Percentiles rank a stretch among this genome's conserved stretches.
Conservation (phyloP, 2,113 vertebrate genomes). For the Hoplias malabaricus region DNA sequence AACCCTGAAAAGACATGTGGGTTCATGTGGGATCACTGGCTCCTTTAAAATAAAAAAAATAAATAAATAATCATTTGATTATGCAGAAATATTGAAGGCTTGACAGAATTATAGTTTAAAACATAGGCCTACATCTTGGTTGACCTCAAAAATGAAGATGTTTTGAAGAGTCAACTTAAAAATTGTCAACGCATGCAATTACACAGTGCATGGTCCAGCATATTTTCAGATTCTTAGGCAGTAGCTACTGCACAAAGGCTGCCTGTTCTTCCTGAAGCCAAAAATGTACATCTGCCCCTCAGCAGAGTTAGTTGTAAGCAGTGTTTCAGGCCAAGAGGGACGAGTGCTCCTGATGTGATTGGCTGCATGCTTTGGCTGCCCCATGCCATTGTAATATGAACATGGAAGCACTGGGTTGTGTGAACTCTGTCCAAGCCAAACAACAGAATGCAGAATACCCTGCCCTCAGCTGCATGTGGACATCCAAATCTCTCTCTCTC, state of each 20-base stretch:
- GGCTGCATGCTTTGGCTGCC: conserved; percentile 42
- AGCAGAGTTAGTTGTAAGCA: conserved; percentile 15
- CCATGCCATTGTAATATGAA: conserved; percentile 33
- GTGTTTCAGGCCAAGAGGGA: neutral
- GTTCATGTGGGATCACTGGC: too few species aligned
- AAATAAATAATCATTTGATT: too few species aligned
- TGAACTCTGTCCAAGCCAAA: conserved; percentile 54
- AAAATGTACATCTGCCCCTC: neutral
- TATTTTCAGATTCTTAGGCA: neutral
- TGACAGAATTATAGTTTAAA: too few species aligned
- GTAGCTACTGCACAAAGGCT: conserved; percentile 4
- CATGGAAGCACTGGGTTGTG: conserved; percentile 44
- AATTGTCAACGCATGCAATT: too few species aligned
- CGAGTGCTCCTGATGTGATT: conserved; percentile 32
- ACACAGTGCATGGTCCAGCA: neutral
- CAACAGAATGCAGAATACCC: conserved; percentile 23
- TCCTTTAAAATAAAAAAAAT: too few species aligned
- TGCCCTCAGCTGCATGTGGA: conserved; percentile 36
- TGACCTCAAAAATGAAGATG: too few species aligned
- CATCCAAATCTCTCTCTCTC: conserved; percentile 32
- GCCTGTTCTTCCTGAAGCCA: neutral
- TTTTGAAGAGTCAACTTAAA: too few species aligned
- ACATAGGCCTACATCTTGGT: too few species aligned
- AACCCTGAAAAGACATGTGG: too few species aligned
- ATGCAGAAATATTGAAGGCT: too few species aligned